Percentiles rank a stretch among this genome's conserved stretches.
These are phyloP conservation scores for Phaonia tiefii DNA, from an alignment of 2,888 invertebrate genomes.

Conservation along the genomic window DNA sequence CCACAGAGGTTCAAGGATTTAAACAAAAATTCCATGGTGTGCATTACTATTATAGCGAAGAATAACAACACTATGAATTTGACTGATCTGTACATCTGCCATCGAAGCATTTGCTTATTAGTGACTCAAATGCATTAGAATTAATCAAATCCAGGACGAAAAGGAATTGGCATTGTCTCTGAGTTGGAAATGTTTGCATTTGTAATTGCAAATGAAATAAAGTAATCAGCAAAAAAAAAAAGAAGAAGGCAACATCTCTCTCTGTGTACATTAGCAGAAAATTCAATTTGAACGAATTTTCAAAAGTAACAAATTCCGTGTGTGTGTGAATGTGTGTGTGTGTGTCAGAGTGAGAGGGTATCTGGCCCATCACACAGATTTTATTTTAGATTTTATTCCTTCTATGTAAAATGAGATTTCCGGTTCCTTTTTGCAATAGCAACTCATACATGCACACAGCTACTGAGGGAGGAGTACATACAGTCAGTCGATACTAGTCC, in stretches of 20 bases:
- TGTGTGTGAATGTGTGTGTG: not conserved
- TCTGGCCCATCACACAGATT: no score
- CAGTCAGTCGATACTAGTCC: not conserved
- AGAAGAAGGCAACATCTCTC: no score
- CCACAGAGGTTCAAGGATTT: no score
- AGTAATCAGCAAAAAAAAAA: not conserved
- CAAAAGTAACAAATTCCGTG: conserved; percentile 15
- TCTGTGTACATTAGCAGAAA: conserved; percentile 22
- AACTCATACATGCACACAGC: no score
- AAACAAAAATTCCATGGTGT: no score
- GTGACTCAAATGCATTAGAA: not conserved
- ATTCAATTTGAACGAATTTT: conserved; percentile 23
- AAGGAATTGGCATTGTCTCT: not conserved
- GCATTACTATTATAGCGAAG: not conserved
- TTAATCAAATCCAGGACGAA: not conserved
- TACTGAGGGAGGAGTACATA: no score
- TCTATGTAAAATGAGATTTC: conserved; percentile 33
- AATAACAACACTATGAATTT: not conserved
- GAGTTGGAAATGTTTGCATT: conserved; percentile 17
- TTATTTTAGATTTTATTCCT: not conserved
- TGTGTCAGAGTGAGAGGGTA: not conserved
- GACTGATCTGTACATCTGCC: not conserved
- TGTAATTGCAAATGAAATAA: conserved; percentile 4
- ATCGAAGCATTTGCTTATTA: not conserved
- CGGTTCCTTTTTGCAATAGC: conserved; percentile 26